Evolutionary conservation across 1,140 invertebrate species (phyloP), one percentile per base, ranked within the genome.

Genomic region (Drosophila eugracilis): DNA sequence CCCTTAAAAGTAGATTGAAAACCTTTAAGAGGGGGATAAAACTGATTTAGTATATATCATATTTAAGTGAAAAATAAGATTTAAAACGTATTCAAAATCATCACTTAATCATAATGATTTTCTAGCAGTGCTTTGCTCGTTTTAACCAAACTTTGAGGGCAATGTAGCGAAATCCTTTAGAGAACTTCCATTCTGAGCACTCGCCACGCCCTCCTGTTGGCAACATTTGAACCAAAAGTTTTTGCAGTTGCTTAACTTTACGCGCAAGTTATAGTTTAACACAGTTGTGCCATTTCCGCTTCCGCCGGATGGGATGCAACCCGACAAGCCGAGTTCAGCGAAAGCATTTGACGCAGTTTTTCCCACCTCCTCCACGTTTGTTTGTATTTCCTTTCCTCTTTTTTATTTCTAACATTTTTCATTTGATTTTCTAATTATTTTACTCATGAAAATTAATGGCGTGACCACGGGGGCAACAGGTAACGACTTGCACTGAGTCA

Each of bases 401-500:
- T n/a, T n/a, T n/a, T n/a, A n/a, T n/a, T n/a, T n/a, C n/a, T n/a
- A n/a, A n/a, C n/a, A n/a, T n/a, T 32, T 59, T 36, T 55, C 70
- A 75, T 86, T 86, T 86, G 81, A 88, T 88, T 86, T 81, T 88
- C 81, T 88, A 86, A 86, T 86, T 88, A 86, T 86, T 86, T 81
- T 66, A 74, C 81, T 86, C 81, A 78, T 86, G 81, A 86, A 83
- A 88, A 66, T 88, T 81, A 48, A 75, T 86, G 69, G 83, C 67
- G 53, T 77, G 79, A 58, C 50, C 28, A 10, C 22, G 10, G 21
- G 30, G 63, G 77, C 81, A 86, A 86, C 81, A 86, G 83, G 73
- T 85, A 66, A 39, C n/a, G 7, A 4, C n/a, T n/a, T n/a, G n/a
- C n/a, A n/a, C n/a, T n/a, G 3, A 14, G 62, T 32, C 21, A 54